Percentiles rank a stretch among this genome's conserved stretches.
phyloP scores from a whole-genome alignment of 1,140 invertebrate genomes.

The Drosophila takahashii region DNA sequence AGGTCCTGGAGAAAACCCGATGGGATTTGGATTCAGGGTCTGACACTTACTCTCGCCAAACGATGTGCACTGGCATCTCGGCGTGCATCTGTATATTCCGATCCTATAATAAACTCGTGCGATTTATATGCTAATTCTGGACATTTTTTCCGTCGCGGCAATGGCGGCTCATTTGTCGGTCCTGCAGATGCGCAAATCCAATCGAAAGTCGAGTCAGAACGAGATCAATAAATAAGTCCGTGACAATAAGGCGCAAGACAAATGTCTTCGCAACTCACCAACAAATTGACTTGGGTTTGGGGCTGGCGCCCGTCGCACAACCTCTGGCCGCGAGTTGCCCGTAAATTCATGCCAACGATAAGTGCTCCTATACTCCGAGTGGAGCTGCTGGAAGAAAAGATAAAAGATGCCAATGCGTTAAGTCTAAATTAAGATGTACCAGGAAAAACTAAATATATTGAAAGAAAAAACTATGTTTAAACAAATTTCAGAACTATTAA shows the following conservation, averaged over 20 bases:
- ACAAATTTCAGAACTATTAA: too few relatives aligned
- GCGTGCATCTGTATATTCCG: conserved; percentile 83
- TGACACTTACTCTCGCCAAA: conserved; percentile 74
- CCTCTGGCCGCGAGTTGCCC: conserved; percentile 88
- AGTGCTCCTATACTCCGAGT: conserved; percentile 96
- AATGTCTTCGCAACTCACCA: conserved; percentile 69
- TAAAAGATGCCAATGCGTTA: conserved; percentile 20
- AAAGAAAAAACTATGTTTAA: neutral
- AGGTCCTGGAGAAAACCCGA: neutral
- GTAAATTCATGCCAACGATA: conserved; percentile 97
- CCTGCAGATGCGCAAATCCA: conserved; percentile 46
- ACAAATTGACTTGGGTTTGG: conserved; percentile 86
- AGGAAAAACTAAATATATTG: neutral
- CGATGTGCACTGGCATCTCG: conserved; percentile 77
- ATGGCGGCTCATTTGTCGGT: conserved; percentile 89
- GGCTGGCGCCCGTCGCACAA: conserved; percentile 87
- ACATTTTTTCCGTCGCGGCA: conserved; percentile 94
- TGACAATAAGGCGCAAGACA: conserved; percentile 18
- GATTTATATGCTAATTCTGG: conserved; percentile 93
- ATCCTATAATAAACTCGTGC: conserved; percentile 91
- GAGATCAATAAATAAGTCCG: conserved; percentile 42
- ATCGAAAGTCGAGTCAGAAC: conserved; percentile 14
- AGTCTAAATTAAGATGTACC: neutral
- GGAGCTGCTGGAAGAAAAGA: conserved; percentile 89
- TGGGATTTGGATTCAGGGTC: neutral